phyloP scores from a whole-genome alignment of 1,140 invertebrate species.

The Pseudomyrmex concolor region DNA sequence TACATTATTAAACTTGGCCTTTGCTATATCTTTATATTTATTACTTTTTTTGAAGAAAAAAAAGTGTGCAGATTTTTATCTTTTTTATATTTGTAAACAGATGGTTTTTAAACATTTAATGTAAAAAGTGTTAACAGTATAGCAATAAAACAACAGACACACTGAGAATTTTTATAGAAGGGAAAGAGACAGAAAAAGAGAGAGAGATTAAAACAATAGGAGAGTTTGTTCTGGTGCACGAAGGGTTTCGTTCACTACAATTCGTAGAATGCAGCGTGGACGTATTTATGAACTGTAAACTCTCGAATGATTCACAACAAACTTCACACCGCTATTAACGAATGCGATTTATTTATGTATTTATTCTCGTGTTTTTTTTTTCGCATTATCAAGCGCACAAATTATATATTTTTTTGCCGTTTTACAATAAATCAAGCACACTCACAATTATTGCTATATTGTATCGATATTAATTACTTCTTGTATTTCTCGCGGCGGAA shows the following conservation, averaged over 20 bases:
- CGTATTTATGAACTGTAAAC: constrained; percentile 60
- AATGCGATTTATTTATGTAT: constrained; percentile 17
- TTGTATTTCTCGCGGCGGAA: too few relatives aligned
- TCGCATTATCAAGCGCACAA: not conserved
- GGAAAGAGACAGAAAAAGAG: not conserved
- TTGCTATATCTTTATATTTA: not conserved
- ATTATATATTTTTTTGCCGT: not conserved
- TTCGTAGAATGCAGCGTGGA: constrained; percentile 60
- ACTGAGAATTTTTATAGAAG: not conserved
- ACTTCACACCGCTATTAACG: constrained; percentile 28
- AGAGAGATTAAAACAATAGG: constrained; percentile 3
- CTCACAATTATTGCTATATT: too few relatives aligned
- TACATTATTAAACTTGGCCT: not conserved
- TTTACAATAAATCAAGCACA: too few relatives aligned
- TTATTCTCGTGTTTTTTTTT: not conserved
- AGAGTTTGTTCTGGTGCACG: not conserved
- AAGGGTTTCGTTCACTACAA: constrained; percentile 13
- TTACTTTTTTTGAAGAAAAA: too few relatives aligned
- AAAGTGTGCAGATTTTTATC: not conserved
- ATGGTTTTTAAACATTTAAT: not conserved
- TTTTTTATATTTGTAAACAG: not conserved
- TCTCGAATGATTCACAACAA: constrained; percentile 60
- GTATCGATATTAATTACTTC: too few relatives aligned
- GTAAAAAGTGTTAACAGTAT: not conserved
- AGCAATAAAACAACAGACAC: not conserved